A percentile compares a stretch with the other conserved stretches of the same genome.
phyloP scores from a whole-genome alignment of 1,140 invertebrate genomes.

The Aphidius ervi region DNA sequence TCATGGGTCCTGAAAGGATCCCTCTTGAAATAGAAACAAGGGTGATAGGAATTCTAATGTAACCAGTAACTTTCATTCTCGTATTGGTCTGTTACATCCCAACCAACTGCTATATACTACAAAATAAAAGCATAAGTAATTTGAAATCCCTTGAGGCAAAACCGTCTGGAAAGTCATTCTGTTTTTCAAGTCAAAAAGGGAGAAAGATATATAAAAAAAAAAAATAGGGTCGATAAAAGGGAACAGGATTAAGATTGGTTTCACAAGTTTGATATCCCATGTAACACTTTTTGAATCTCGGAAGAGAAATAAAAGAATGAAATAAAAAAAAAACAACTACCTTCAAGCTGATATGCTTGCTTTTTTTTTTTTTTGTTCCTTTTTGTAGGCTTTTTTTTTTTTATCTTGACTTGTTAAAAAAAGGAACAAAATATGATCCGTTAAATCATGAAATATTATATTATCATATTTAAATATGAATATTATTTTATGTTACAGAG shows the following conservation, averaged over 20 bases:
- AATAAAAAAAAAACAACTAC: no score
- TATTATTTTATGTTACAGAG: conserved; percentile 61
- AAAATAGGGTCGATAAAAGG: conserved; percentile 14
- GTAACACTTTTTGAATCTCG: conserved; percentile 23
- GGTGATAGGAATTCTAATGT: conserved; percentile 10
- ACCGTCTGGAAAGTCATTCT: conserved; percentile 16
- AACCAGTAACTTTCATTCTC: conserved; percentile 11
- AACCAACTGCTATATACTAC: conserved; percentile 3
- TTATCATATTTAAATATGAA: neutral
- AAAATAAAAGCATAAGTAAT: conserved; percentile 38
- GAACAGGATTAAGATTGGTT: conserved; percentile 17
- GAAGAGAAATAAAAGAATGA: neutral
- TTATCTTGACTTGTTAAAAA: neutral
- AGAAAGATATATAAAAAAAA: conserved; percentile 4
- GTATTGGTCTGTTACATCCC: neutral
- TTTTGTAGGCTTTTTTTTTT: no score
- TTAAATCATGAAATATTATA: neutral
- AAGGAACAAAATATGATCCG: neutral
- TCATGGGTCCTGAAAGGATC: neutral
- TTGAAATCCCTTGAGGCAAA: conserved; percentile 24
- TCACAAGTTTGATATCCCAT: conserved; percentile 23
- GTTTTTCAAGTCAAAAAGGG: conserved; percentile 30
- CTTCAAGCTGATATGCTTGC: no score
- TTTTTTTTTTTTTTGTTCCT: no score
- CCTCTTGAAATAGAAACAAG: conserved; percentile 1